Evolutionary conservation across 2,888 invertebrate genomes (phyloP).

Genomic region (Mesorhabditis spiculigera): DNA sequence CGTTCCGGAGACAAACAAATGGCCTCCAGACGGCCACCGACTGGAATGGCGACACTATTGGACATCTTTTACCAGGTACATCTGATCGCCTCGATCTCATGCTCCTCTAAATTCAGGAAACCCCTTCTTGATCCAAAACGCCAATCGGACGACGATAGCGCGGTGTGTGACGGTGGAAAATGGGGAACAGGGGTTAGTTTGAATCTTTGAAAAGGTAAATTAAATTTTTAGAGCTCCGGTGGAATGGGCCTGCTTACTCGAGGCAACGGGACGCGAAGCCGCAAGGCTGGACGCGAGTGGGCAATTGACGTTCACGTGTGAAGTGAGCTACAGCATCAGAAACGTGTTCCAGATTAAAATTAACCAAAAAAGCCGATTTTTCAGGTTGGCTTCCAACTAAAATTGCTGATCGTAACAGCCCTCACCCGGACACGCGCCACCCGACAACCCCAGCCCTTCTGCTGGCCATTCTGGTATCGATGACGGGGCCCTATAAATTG

Average conservation of each 20-base stretch:
- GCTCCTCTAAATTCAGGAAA: background rate
- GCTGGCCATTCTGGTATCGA: slow-evolving; percentile 5
- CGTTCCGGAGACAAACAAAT: background rate
- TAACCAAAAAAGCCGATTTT: background rate
- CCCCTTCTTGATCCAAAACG: slow-evolving; percentile 1
- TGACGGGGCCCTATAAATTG: background rate
- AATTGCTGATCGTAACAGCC: slow-evolving; percentile 1
- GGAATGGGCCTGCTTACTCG: background rate
- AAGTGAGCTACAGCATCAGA: background rate
- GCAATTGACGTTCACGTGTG: background rate
- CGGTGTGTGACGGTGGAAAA: background rate
- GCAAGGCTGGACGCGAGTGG: background rate
- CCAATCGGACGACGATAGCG: background rate
- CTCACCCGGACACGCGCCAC: background rate
- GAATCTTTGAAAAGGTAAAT: background rate
- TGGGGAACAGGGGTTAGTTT: background rate
- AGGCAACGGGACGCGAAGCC: background rate
- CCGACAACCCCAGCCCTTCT: background rate
- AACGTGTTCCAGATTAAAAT: no score
- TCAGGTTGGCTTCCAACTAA: slow-evolving; percentile 2
- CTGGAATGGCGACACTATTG: slow-evolving; percentile 35
- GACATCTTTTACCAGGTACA: slow-evolving; percentile 8
- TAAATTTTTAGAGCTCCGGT: background rate
- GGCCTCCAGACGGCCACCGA: slow-evolving; percentile 23
- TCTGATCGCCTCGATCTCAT: background rate